Percentiles rank a stretch among this genome's conserved stretches.
Evolutionary conservation across 2,797 vertebrate species (phyloP).

Genomic region (Notolabrus celidotus): DNA sequence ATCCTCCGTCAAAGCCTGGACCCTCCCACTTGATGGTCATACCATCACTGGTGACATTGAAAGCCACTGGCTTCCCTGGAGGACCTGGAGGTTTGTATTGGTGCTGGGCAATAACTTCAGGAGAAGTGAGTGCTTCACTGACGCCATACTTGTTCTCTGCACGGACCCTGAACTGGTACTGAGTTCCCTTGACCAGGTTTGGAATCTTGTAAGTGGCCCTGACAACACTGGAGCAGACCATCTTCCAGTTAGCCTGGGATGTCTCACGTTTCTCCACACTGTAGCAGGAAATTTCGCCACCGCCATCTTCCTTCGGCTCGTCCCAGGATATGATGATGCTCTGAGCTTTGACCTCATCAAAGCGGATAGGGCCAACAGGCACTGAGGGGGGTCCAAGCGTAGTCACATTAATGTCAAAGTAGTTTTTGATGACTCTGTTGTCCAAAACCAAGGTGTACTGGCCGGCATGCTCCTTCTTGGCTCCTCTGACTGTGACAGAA

Average conservation of each 20-base stretch:
- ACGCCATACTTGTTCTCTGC: slow-evolving; percentile 97
- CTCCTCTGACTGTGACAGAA: slow-evolving; percentile 91
- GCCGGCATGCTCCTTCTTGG: slow-evolving; percentile 94
- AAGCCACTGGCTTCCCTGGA: slow-evolving; percentile 93
- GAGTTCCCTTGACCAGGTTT: slow-evolving; percentile 92
- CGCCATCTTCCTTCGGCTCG: slow-evolving; percentile 93
- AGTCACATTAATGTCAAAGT: slow-evolving; percentile 90
- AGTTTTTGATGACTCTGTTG: slow-evolving; percentile 90
- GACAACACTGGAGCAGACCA: slow-evolving; percentile 96
- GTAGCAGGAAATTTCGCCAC: slow-evolving; percentile 96
- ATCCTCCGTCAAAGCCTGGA: slow-evolving; percentile 94
- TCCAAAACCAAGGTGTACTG: slow-evolving; percentile 96
- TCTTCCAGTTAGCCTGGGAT: slow-evolving; percentile 96
- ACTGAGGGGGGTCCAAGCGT: slow-evolving; percentile 92
- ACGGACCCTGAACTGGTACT: slow-evolving; percentile 96
- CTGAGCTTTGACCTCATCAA: slow-evolving; percentile 97
- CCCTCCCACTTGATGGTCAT: slow-evolving; percentile 97
- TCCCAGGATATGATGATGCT: slow-evolving; percentile 96
- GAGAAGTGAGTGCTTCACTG: slow-evolving; percentile 90
- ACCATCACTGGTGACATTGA: slow-evolving; percentile 94
- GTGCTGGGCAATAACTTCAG: slow-evolving; percentile 91
- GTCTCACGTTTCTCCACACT: slow-evolving; percentile 97
- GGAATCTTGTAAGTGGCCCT: slow-evolving; percentile 94
- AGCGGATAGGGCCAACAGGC: slow-evolving; percentile 92
- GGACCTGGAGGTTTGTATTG: slow-evolving; percentile 96